Conservation (phyloP, 2,888 invertebrate species). For the Lasioglossum leucozonium region DNA sequence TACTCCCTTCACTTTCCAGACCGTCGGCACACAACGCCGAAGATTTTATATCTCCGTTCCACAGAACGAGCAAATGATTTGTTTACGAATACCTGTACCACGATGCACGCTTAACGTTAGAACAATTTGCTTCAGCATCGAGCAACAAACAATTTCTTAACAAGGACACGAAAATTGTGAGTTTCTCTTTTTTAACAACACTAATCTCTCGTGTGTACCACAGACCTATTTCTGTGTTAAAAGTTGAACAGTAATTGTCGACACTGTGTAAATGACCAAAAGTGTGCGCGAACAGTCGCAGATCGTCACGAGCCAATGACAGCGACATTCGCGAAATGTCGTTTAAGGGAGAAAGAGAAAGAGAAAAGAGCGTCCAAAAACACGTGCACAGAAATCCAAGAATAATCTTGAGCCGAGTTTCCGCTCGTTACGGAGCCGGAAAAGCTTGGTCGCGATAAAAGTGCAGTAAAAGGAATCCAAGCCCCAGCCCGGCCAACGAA, state of each 20-base stretch:
- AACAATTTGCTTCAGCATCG: neutral
- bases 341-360: neutral
- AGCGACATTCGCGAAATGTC: neutral
- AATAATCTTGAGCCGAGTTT: constrained; percentile 47
- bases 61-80: neutral
- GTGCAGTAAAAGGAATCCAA: constrained; percentile 72
- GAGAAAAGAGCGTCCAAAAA: neutral
- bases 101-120: neutral
- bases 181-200: neutral
- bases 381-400: constrained; percentile 47
- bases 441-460: constrained; percentile 72
- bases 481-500: constrained; percentile 55
- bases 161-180: neutral
- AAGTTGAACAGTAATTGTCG: neutral
- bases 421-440: constrained; percentile 65
- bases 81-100: neutral
- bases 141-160: neutral
- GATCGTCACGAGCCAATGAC: neutral
- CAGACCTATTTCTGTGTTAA: neutral
- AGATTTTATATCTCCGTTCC: neutral
- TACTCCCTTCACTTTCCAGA: neutral
- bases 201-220: neutral
- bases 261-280: neutral
- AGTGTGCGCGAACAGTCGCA: neutral
- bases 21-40: neutral